phyloP scores from a whole-genome alignment of 2,888 invertebrate genomes.

The Alloplasta piceator region DNA sequence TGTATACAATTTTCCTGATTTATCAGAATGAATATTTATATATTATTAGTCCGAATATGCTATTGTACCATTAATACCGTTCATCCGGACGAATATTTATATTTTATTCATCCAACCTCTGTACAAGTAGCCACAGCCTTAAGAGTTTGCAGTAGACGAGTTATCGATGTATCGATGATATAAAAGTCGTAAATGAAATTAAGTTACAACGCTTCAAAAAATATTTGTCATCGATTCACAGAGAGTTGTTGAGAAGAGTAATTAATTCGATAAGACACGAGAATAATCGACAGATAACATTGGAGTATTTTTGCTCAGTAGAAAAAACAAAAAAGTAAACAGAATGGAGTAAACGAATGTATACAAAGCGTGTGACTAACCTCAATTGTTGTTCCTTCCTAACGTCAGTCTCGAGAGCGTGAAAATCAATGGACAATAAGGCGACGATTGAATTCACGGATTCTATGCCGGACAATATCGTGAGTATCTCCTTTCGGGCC shows the following conservation, averaged over 20 bases:
- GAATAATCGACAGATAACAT: not conserved
- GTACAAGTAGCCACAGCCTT: too few species aligned
- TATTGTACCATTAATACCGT: too few species aligned
- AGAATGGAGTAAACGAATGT: conserved; percentile 26
- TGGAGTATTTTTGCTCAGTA: too few species aligned
- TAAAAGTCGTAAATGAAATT: too few species aligned
- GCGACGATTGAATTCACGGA: conserved; percentile 97
- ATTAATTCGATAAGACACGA: not conserved
- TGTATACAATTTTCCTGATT: conserved; percentile 18
- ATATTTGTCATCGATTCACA: too few species aligned
- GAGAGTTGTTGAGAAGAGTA: not conserved
- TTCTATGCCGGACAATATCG: conserved; percentile 95
- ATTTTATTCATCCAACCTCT: not conserved
- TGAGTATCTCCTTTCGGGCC: conserved; percentile 93
- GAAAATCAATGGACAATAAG: conserved; percentile 96
- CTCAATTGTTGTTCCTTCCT: conserved; percentile 95
- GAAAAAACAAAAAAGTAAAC: conserved; percentile 21
- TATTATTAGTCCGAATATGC: too few species aligned
- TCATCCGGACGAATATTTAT: too few species aligned
- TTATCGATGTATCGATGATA: too few species aligned
- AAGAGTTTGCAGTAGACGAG: too few species aligned
- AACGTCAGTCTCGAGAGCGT: conserved; percentile 95
- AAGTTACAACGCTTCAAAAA: too few species aligned
- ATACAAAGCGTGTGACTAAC: conserved; percentile 81
- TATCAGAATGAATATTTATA: not conserved